phyloP scores from a whole-genome alignment of 2,888 invertebrate genomes.

The Candidula unifasciata region DNA sequence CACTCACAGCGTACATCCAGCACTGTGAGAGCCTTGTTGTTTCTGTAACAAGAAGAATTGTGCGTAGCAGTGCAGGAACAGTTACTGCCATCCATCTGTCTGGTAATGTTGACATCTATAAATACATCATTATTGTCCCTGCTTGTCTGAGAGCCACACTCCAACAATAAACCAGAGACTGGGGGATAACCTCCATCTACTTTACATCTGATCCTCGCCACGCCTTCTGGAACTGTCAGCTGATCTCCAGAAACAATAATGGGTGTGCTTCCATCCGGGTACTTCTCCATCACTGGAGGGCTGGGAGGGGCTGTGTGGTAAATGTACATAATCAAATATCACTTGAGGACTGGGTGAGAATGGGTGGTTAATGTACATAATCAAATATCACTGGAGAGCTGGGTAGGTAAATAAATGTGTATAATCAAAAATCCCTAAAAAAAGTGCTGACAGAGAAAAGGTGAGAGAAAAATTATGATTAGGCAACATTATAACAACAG shows the following conservation, averaged over 20 bases:
- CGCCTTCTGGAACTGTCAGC: conserved; percentile 15
- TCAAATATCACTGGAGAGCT: too few species aligned
- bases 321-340: too few species aligned
- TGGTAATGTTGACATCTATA: conserved; percentile 3
- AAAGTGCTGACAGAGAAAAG: too few species aligned
- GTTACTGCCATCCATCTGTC: too few species aligned
- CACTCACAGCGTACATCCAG: too few species aligned
- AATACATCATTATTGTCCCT: background rate
- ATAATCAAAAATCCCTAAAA: too few species aligned
- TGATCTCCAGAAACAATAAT: background rate
- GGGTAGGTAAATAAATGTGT: too few species aligned
- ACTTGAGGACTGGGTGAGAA: background rate
- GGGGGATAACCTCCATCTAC: conserved; percentile 14
- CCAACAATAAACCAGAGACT: background rate
- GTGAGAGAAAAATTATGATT: too few species aligned
- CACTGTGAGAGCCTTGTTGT: too few species aligned
- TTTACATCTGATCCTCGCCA: conserved; percentile 1
- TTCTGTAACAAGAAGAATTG: background rate
- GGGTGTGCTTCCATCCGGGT: background rate
- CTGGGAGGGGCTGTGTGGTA: background rate
- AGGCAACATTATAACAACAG: too few species aligned
- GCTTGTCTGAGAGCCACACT: background rate
- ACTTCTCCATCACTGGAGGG: background rate
- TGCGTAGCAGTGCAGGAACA: conserved; percentile 7
- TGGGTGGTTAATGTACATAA: too few species aligned